Evolutionary conservation across 2,888 invertebrate genomes (phyloP).

Genomic region (Orthosia incerta): DNA sequence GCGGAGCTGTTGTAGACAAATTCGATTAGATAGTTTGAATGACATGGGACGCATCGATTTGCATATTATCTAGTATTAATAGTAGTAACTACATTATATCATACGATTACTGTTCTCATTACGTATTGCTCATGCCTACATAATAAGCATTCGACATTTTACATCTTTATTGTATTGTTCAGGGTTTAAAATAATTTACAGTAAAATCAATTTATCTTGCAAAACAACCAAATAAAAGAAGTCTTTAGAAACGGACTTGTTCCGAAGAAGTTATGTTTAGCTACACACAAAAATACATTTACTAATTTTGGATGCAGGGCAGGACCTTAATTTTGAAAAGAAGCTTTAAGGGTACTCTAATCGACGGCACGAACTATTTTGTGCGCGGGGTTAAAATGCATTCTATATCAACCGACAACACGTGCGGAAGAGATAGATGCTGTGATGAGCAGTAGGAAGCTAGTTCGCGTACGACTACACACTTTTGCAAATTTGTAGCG

Average conservation of each 20-base stretch:
- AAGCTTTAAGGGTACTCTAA: too few relatives aligned
- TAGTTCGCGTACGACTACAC: too few relatives aligned
- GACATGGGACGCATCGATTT: conserved; percentile 15
- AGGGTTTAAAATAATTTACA: not conserved
- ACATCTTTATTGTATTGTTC: not conserved
- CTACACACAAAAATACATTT: not conserved
- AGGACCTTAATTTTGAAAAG: not conserved
- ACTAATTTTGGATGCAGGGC: not conserved
- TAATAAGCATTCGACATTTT: conserved; percentile 3
- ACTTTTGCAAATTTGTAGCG: too few relatives aligned
- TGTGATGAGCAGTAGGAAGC: too few relatives aligned
- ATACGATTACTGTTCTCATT: not conserved
- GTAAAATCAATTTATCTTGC: not conserved
- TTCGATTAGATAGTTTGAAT: conserved; percentile 27
- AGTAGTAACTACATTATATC: not conserved
- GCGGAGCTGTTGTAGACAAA: conserved; percentile 19
- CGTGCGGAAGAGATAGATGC: too few relatives aligned
- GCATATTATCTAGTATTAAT: conserved; percentile 9
- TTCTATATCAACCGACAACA: too few relatives aligned
- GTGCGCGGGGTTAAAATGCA: too few relatives aligned
- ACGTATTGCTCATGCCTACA: not conserved
- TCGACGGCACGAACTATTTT: too few relatives aligned
- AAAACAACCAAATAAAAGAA: not conserved
- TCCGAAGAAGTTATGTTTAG: not conserved
- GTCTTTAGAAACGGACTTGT: not conserved